Base-by-base conservation (phyloP, 2,797 vertebrate species). In the Microctenopoma stevenorrisi region DNA sequence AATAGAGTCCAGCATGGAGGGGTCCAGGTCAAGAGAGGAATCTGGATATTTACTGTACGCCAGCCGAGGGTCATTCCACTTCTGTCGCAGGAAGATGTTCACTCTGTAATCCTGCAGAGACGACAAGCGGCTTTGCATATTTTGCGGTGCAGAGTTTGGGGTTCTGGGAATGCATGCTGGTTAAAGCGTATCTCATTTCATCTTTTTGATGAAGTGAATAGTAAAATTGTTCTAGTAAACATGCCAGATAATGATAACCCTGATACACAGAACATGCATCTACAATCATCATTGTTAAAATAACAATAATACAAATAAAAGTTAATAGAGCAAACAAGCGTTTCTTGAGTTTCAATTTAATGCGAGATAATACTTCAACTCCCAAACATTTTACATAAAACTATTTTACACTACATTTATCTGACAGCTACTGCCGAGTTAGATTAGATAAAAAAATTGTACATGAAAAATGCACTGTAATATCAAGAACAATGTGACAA, bases 81-180 rank as follows among this genome's bases (percentile, higher is more conserved):
- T 96, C 92, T 99, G 98, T 80, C 98, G 94, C 92, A 99, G 94
- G 94, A 99, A 99, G 94, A 99, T 99, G 89, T 99, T 99, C 92
- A 99, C 97, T 91, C 98, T 94, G 93, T 99, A 99, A 93, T 99
- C 98, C 98, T 99, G 95, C 30, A 76, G 93, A 95, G 74, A 87
- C 14, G 84, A 89, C 78, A 87, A 69, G 73, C 22, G 1, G 74
- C 78, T 82, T 88, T 88, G 68, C 72, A 88, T 84, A 82, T 84
- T 89, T 87, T 78, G 69, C 30, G n/a, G 56, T 25, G 10, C 63
- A 53, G 52, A 15, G 43, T 64, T 65, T 54, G 30, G 28, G 44
- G 38, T 68, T 54, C 44, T 68, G 64, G 79, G 63, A 62, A 75
- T 59, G 64, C 68, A 78, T 72, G 62, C 72, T 61, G 63, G 63